Evolutionary conservation across 2,797 vertebrate species (phyloP).

Genomic region (Phoxinus dragarum): DNA sequence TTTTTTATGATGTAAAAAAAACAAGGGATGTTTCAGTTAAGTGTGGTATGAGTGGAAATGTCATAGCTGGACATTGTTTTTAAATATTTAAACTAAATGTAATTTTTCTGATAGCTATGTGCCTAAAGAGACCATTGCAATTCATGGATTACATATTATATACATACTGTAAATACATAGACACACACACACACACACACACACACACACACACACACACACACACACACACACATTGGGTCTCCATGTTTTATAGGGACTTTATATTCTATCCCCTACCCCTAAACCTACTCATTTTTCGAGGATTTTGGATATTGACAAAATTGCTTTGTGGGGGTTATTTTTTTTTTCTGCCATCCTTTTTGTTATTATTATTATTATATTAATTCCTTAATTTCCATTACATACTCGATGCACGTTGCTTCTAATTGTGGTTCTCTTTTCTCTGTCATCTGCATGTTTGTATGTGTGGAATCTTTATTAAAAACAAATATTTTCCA

Average conservation of each 20-base stretch:
- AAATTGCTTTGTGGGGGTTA: neutral
- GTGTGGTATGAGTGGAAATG: neutral
- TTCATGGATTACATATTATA: neutral
- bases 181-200: neutral
- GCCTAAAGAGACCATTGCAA: neutral
- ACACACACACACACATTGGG: neutral
- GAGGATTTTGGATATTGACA: neutral
- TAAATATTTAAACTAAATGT: neutral
- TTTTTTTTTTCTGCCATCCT: too few relatives aligned
- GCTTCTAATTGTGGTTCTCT: neutral
- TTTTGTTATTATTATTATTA: too few relatives aligned
- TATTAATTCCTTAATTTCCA: too few relatives aligned
- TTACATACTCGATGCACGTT: too few relatives aligned
- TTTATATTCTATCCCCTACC: neutral
- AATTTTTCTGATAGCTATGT: neutral
- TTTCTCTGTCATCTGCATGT: too few relatives aligned
- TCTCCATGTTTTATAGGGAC: neutral
- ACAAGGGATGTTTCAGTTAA: too few relatives aligned
- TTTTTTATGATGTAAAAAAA: too few relatives aligned
- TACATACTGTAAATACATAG: neutral
- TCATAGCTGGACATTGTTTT: neutral
- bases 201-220: neutral
- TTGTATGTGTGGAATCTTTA: neutral
- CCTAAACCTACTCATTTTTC: neutral
- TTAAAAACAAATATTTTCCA: neutral